Percentiles rank a stretch among this genome's conserved stretches.
Conservation (phyloP, 1,140 invertebrate species). For the Mamestra configurata region DNA sequence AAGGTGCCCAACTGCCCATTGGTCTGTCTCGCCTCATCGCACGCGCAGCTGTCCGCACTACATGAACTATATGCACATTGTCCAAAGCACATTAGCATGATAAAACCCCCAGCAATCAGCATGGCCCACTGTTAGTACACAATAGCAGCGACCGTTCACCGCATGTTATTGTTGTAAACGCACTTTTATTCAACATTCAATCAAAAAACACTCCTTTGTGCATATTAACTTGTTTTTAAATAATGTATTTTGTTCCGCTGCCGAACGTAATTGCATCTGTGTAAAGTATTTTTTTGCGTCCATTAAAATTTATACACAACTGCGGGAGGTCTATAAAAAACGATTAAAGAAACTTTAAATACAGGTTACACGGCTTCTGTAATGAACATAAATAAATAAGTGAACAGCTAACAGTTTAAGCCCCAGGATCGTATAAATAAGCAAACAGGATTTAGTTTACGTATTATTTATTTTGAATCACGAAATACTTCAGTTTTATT, state of each 20-base stretch:
- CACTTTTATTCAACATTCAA: constrained; percentile 40
- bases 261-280: constrained; percentile 27
- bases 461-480: constrained; percentile 22
- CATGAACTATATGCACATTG: neutral
- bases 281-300: constrained; percentile 13
- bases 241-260: constrained; percentile 4
- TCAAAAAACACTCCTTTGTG: constrained; percentile 22
- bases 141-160: constrained; percentile 1
- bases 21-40: neutral
- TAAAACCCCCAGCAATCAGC: constrained; percentile 19
- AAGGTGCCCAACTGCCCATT: neutral
- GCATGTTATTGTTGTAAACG: constrained; percentile 29
- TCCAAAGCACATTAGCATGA: constrained; percentile 27
- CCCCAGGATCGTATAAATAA: constrained; percentile 14
- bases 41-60: constrained; percentile 16
- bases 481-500: constrained; percentile 24
- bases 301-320: constrained; percentile 26
- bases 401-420: constrained; percentile 26
- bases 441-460: constrained; percentile 2
- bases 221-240: constrained; percentile 39
- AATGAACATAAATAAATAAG: constrained; percentile 36
- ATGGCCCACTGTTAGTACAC: constrained; percentile 4
- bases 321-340: constrained; percentile 39
- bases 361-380: constrained; percentile 40
- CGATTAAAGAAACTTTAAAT: constrained; percentile 42